A percentile compares a stretch with the other conserved stretches of the same genome.
phyloP scores from a whole-genome alignment of 2,113 vertebrate species.

The Perca schrenkii region DNA sequence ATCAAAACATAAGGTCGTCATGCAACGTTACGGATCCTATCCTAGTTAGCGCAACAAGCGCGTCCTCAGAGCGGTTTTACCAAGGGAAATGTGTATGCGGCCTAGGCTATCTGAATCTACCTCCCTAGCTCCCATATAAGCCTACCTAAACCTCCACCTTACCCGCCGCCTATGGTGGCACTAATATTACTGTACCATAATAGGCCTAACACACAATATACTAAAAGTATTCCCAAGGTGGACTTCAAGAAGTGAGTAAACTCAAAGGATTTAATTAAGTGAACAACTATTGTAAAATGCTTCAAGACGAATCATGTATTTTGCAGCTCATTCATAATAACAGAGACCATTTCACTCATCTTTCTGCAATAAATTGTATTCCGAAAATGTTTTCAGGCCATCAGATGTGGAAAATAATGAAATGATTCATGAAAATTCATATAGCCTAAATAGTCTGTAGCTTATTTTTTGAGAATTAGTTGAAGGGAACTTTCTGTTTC shows the following conservation, averaged over 20 bases:
- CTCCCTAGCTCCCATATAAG: too few species aligned
- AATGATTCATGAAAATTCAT: conserved; percentile 27
- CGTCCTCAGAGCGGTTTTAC: too few species aligned
- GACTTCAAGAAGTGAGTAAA: conserved; percentile 20
- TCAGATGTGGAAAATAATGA: conserved; percentile 24
- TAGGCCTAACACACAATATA: not conserved
- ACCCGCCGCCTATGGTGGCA: not conserved
- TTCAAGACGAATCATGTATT: conserved; percentile 56
- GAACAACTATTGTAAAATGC: conserved; percentile 32
- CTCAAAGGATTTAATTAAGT: conserved; percentile 38
- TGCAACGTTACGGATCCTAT: too few species aligned
- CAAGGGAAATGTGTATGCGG: too few species aligned
- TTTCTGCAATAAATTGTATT: conserved; percentile 25
- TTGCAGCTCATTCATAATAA: conserved; percentile 50
- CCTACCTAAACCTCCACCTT: too few species aligned
- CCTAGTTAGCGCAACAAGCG: too few species aligned
- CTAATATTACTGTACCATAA: not conserved
- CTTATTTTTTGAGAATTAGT: conserved; percentile 12
- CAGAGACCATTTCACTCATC: not conserved
- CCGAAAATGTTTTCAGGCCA: conserved; percentile 41
- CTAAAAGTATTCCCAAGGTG: conserved; percentile 22
- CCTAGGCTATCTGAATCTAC: too few species aligned
- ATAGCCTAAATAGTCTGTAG: not conserved
- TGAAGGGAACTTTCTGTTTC: not conserved
- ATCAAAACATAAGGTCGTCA: too few species aligned